A percentile compares a stretch with the other conserved stretches of the same genome.
phyloP scores from a whole-genome alignment of 2,113 vertebrate genomes.

The Burhinus oedicnemus region DNA sequence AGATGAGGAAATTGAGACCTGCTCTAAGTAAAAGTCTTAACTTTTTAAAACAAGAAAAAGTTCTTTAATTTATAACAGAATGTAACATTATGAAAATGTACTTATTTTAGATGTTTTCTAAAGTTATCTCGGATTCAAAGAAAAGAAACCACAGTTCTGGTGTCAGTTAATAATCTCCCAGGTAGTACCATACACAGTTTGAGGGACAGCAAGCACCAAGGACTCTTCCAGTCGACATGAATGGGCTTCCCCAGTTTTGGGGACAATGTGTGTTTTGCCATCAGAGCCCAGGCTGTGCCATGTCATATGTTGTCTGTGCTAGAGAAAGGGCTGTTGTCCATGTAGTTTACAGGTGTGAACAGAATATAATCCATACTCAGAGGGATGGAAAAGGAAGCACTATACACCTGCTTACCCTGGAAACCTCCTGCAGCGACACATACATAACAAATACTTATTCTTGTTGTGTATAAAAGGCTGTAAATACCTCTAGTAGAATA shows the following conservation, averaged over 20 bases:
- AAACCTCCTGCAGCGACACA: background rate
- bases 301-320: background rate
- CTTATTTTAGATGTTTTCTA: background rate
- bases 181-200: background rate
- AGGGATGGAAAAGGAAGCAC: background rate
- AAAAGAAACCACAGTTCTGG: background rate
- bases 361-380: background rate
- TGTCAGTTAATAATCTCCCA: background rate
- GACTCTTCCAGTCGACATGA: background rate
- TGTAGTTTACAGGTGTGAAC: background rate
- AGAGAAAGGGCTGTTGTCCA: background rate
- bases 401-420: background rate
- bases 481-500: background rate
- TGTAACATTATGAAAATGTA: background rate
- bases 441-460: background rate
- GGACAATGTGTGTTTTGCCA: background rate
- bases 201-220: background rate
- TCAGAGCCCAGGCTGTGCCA: background rate
- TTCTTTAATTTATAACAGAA: background rate
- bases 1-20: background rate
- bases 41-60: background rate
- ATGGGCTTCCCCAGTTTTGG: background rate
- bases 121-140: background rate
- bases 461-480: background rate
- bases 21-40: background rate